Evolutionary conservation across 2,113 vertebrate species (phyloP), one percentile per base, ranked within the genome.

Genomic region (Tursiops truncatus): DNA sequence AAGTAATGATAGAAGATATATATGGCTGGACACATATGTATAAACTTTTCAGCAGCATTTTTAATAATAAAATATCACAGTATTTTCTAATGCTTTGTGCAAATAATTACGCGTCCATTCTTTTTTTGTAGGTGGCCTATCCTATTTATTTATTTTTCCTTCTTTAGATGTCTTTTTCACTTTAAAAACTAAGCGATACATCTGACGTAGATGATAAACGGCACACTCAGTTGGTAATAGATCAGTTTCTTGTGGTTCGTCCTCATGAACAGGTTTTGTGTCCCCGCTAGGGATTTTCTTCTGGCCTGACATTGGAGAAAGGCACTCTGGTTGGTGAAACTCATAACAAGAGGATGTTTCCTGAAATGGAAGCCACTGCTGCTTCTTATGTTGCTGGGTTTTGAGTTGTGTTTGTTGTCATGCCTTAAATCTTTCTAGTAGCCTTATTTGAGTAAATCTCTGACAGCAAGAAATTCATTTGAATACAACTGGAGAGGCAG

Each of bases 1-100:
- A 99, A 99, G 98, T 98, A 99, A 99, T 98, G 98, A 99, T 99
- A 99, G 99, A 99, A 99, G 98, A 99, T 99, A 99, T 99, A 99
- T 99, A 99, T 99, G 99, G 99, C 99, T 99, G 99, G 99, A 98
- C 98, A 99, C 99, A 99, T 98, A 99, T 99, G 99, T 99, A 99
- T 99, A 99, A 99, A 99, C 99, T 99, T 99, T 99, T 99, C 99
- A 99, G 99, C 99, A 99, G 99, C 99, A 99, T 99, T 99, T 99
- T 99, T 99, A 99, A 99, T 98, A 99, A 99, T 99, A 99, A 99
- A 99, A 99, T 99, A 99, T 99, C 99, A 99, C 99, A 98, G 99
- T 99, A 99, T 99, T 99, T 99, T 99, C 99, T 99, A 99, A 99
- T 97, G 98, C 99, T 98, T 98, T 97, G 98, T 98, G 98, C 98